These are phyloP conservation scores for Cavia porcellus DNA, from an alignment of 2,113 vertebrate genomes.

Conservation along the genomic window DNA sequence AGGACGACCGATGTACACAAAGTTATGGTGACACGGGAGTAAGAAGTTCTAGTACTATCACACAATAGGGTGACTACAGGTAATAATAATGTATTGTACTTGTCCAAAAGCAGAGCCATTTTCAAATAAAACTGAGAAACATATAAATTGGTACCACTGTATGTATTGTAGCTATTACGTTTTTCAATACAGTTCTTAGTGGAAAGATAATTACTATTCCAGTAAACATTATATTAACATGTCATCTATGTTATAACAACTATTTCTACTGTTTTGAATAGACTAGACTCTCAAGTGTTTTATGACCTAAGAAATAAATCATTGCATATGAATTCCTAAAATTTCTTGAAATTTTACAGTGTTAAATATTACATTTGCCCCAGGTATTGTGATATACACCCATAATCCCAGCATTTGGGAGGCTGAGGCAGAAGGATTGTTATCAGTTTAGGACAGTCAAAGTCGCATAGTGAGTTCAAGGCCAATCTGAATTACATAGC, in stretches of 20 bases:
- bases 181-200: background rate
- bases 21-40: background rate
- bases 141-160: background rate
- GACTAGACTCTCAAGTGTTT: background rate
- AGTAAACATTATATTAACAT: background rate
- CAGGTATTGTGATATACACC: background rate
- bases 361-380: background rate
- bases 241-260: background rate
- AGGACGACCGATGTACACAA: background rate
- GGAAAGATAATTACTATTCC: background rate
- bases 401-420: background rate
- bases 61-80: background rate
- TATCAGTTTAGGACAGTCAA: background rate
- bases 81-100: background rate
- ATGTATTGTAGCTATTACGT: background rate
- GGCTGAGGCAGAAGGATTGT: background rate
- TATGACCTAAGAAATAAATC: background rate
- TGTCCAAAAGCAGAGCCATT: background rate
- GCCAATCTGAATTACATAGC: background rate
- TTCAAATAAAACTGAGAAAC: background rate
- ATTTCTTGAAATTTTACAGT: background rate
- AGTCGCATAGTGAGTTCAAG: background rate
- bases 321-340: background rate
- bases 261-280: background rate
- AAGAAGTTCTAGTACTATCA: background rate